A percentile compares a stretch with the other conserved stretches of the same genome.
Conservation (phyloP, 2,888 invertebrate species). For the Deilephila porcellus region DNA sequence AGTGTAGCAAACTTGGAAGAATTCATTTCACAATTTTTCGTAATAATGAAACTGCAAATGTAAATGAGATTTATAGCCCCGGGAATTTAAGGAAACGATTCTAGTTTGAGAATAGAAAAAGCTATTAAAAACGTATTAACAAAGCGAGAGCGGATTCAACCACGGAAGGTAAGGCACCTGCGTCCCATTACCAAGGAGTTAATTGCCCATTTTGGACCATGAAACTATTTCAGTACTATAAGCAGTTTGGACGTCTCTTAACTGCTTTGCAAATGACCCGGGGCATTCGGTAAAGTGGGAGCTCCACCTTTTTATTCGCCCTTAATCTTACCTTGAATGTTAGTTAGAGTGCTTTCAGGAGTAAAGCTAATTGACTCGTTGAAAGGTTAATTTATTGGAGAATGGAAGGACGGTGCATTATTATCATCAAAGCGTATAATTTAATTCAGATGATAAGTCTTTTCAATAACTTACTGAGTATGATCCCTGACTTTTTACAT, state of each 20-base stretch:
- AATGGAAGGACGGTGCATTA: neutral
- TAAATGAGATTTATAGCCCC: slow-evolving; percentile 16
- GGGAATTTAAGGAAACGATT: slow-evolving; percentile 44
- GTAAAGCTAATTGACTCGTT: neutral
- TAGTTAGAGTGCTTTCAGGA: neutral
- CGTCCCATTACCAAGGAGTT: slow-evolving; percentile 59
- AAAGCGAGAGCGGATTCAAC: slow-evolving; percentile 54
- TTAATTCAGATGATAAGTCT: too few species aligned
- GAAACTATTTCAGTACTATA: slow-evolving; percentile 44
- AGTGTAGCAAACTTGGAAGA: neutral
- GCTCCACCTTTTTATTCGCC: neutral
- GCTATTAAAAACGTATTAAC: slow-evolving; percentile 78
- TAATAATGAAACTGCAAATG: slow-evolving; percentile 5
- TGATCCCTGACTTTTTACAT: too few species aligned
- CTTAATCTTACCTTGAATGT: neutral
- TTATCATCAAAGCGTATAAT: too few species aligned
- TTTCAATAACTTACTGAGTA: too few species aligned
- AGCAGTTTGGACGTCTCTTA: slow-evolving; percentile 29
- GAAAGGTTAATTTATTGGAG: neutral
- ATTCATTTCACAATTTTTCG: neutral
- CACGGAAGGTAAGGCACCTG: slow-evolving; percentile 52
- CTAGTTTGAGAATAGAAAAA: slow-evolving; percentile 64
- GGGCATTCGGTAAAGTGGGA: slow-evolving; percentile 31
- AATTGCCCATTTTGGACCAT: slow-evolving; percentile 56
- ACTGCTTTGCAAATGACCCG: slow-evolving; percentile 24